Base-by-base conservation (phyloP, 2,888 invertebrate genomes). In the Epirrita christyi region DNA sequence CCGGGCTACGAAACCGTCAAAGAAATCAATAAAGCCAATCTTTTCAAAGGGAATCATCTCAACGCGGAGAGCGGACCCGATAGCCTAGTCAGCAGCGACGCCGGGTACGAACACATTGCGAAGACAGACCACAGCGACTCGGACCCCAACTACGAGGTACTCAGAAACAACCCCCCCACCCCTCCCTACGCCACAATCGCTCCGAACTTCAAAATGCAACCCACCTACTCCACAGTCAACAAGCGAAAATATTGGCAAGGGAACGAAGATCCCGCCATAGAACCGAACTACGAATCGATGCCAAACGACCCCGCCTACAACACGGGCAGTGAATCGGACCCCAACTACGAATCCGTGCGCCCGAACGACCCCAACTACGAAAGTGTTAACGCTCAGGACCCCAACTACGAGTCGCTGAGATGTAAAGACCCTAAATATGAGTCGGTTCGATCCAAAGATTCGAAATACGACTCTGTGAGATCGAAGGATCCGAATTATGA, bases 131-230 rank as follows among this genome's bases (percentile, higher is more conserved):
- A 78, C 43, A 86, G 87, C 62, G 95, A 94, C 68, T 93, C 93
- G 3, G 96, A 96, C 86, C 96, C 96, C 0, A 97, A 96, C 78
- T 97, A 97, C 78, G 97, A 97, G 84, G 95, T 96, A 64, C 81
- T 97, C 44, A 92, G 94, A 60, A 93, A 93, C 15, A 93, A 94
- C 66, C 92, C 88, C 0, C 83, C 90, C 0, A 91, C 87, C 3
- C 92, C 89, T 51, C 93, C 88, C 6, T 92, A 92, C 64, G 92
- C 92, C 0, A 91, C 92, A 0, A 90, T 92, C 55, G 82, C 88
- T 1, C 85, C 92, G 0, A 83, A 83, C 60, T 92, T 85, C 66
- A 88, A 86, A 78, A 74, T 76, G 66, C 92, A 80, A 75, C 89
- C 93, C 0, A 93, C 93, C 0, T 93, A 93, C 66, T 93, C 93